Conservation (phyloP, 92 coral and sea anemone genomes). For the Pocillopora grandis region DNA sequence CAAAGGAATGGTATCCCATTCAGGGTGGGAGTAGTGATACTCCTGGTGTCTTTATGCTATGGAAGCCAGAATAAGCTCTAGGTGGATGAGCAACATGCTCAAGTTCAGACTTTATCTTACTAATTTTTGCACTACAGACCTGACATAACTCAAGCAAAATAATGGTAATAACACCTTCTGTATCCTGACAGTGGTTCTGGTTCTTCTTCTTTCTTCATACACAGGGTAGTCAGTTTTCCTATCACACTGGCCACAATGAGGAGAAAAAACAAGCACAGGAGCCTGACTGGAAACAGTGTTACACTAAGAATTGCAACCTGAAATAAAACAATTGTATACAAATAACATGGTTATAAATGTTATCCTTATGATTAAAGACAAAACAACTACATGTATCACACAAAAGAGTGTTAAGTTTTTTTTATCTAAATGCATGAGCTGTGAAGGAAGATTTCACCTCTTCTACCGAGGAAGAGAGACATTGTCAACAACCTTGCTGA, state of each 20-base stretch:
- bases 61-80: too few relatives aligned
- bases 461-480: too few relatives aligned
- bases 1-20: too few relatives aligned
- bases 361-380: neutral
- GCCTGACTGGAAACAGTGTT: conserved; percentile 72
- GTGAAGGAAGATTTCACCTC: too few relatives aligned
- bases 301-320: conserved; percentile 72
- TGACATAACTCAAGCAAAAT: neutral
- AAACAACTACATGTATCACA: too few relatives aligned
- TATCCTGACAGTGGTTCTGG: conserved; percentile 60
- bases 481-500: too few relatives aligned
- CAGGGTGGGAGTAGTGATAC: too few relatives aligned
- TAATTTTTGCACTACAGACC: neutral
- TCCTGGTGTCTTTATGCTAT: too few relatives aligned
- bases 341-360: neutral
- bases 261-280: conserved; percentile 53
- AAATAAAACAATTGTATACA: neutral
- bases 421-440: too few relatives aligned
- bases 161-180: conserved; percentile 48
- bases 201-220: conserved; percentile 58
- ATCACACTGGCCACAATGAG: conserved; percentile 72
- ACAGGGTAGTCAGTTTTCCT: conserved; percentile 60
- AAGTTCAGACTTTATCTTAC: too few relatives aligned
- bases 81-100: too few relatives aligned
- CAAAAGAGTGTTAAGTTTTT: too few relatives aligned